phyloP scores from a whole-genome alignment of 2,113 vertebrate species.

The Strix aluco region DNA sequence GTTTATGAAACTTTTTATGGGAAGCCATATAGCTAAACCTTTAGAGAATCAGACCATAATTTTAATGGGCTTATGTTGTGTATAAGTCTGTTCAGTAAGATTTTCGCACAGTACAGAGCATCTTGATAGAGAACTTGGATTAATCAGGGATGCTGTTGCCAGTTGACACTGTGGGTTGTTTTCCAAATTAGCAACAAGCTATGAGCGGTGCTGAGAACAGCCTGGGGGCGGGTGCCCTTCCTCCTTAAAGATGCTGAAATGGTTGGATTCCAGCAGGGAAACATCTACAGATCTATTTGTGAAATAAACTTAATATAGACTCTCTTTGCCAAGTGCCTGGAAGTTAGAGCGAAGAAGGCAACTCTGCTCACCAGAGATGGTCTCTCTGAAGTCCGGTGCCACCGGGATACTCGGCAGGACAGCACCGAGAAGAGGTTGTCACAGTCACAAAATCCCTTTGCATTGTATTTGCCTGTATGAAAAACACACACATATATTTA shows the following conservation, averaged over 20 bases:
- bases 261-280: background rate
- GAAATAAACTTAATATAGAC: background rate
- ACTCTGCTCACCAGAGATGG: background rate
- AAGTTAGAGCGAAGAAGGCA: background rate
- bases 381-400: background rate
- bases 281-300: background rate
- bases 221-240: background rate
- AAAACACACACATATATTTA: background rate
- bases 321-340: background rate
- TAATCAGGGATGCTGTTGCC: constrained; percentile 58
- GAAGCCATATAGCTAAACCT: constrained; percentile 65
- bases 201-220: background rate
- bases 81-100: constrained; percentile 45
- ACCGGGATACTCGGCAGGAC: accelerated
- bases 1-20: constrained; percentile 79
- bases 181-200: constrained; percentile 53
- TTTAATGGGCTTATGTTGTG: constrained; percentile 68
- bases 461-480: background rate
- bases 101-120: constrained; percentile 25
- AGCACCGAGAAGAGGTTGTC: accelerated
- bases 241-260: constrained; percentile 11
- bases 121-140: constrained; percentile 63
- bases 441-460: background rate
- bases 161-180: constrained; percentile 9
- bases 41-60: constrained; percentile 65